Conservation (phyloP, 2,888 invertebrate genomes). For the Resseliella maxima region DNA sequence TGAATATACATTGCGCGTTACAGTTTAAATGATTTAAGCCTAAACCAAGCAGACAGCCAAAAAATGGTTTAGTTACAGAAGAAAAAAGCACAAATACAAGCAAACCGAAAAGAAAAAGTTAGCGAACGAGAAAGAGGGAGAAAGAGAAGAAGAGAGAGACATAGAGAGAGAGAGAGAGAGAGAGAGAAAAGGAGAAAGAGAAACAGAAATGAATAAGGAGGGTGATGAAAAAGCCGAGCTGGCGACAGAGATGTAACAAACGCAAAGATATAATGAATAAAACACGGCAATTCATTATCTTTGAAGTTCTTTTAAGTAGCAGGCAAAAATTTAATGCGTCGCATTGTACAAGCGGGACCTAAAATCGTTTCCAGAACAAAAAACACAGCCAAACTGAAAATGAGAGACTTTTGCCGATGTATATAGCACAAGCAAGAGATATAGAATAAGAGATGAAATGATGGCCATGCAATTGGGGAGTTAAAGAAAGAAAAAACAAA, state of each 20-base stretch:
- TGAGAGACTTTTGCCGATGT: no score
- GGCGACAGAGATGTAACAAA: not conserved
- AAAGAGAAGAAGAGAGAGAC: not conserved
- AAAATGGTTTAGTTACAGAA: not conserved
- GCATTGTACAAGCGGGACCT: not conserved
- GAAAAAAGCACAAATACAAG: not conserved
- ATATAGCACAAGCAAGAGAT: no score
- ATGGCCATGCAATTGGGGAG: not conserved
- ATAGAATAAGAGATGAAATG: no score
- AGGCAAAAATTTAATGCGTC: conserved; percentile 3
- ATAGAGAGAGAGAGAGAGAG: not conserved
- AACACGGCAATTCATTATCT: conserved; percentile 34
- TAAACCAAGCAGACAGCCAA: conserved; percentile 14
- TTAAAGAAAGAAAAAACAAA: not conserved
- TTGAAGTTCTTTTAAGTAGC: not conserved
- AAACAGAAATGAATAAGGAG: not conserved
- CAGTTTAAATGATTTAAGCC: conserved; percentile 36
- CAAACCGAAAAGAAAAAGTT: not conserved
- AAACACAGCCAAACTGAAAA: not conserved
- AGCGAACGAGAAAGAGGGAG: not conserved
- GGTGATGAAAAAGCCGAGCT: no score
- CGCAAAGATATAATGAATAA: conserved; percentile 8
- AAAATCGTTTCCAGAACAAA: conserved; percentile 9
- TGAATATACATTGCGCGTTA: not conserved
- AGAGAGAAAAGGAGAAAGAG: not conserved